phyloP scores from a whole-genome alignment of 2,888 invertebrate genomes.

The Drosophila nigricruria region DNA sequence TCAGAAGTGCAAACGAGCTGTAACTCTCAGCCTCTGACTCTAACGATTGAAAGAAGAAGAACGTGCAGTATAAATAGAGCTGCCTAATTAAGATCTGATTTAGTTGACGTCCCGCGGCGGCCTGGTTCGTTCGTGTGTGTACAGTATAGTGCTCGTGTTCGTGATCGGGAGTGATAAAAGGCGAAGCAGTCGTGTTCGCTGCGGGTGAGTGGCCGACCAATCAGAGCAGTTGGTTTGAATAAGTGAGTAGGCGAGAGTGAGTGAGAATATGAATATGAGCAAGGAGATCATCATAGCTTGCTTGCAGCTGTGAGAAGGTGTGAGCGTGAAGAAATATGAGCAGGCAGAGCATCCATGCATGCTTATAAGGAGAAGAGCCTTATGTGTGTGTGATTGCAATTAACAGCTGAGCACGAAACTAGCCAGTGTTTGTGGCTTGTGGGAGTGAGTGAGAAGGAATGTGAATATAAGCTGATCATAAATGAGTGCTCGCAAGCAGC shows the following conservation, averaged over 20 bases:
- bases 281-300: background rate
- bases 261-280: background rate
- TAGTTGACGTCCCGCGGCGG: background rate
- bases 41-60: slow-evolving; percentile 3
- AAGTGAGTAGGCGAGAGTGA: background rate
- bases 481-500: too few relatives aligned
- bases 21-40: background rate
- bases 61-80: background rate
- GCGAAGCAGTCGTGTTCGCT: background rate
- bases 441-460: background rate
- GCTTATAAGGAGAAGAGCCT: background rate
- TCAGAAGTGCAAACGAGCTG: background rate
- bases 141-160: background rate
- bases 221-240: background rate
- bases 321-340: background rate
- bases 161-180: background rate
- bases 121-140: background rate
- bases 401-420: background rate
- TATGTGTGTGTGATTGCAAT: background rate
- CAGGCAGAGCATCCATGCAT: background rate
- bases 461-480: background rate
- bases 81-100: background rate
- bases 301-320: background rate
- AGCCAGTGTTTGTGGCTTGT: too few relatives aligned
- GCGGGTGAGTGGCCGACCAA: background rate